phyloP scores from a whole-genome alignment of 2,888 invertebrate genomes.

The Chorisops tibialis region DNA sequence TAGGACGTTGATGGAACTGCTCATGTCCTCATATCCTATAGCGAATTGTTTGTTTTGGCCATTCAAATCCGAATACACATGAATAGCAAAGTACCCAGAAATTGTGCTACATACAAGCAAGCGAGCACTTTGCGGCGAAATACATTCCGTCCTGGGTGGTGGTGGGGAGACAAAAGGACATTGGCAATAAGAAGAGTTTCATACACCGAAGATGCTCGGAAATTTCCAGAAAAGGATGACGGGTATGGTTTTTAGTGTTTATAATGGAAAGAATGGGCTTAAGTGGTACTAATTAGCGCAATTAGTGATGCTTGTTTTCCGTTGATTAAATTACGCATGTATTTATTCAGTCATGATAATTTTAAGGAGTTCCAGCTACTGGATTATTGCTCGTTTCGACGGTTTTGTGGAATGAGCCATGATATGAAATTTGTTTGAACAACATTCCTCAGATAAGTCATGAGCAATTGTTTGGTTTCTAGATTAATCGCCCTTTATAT shows the following conservation, averaged over 20 bases:
- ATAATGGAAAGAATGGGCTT: conserved; percentile 29
- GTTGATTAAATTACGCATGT: conserved; percentile 34
- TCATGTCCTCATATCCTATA: not conserved
- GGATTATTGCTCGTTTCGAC: not conserved
- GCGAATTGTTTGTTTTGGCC: not conserved
- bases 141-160: not conserved
- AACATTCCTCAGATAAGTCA: no score
- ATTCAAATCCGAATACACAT: not conserved
- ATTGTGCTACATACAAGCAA: no score
- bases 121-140: conserved; percentile 14
- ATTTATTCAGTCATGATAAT: conserved; percentile 30
- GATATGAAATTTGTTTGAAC: not conserved
- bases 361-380: no score
- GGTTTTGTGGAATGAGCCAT: not conserved
- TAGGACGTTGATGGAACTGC: not conserved
- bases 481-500: no score
- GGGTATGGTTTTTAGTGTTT: conserved; percentile 14
- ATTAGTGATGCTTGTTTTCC: conserved; percentile 35
- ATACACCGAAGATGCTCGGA: not conserved
- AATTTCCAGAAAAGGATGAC: conserved; percentile 15
- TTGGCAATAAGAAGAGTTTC: conserved; percentile 18
- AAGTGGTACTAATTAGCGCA: conserved; percentile 35
- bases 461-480: no score
- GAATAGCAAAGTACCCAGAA: not conserved
- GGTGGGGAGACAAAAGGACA: conserved; percentile 14